Percentiles rank a stretch among this genome's conserved stretches.
These are phyloP conservation scores for Benthosema pterotum DNA, from an alignment of 2,797 vertebrate species.

Conservation along the genomic window DNA sequence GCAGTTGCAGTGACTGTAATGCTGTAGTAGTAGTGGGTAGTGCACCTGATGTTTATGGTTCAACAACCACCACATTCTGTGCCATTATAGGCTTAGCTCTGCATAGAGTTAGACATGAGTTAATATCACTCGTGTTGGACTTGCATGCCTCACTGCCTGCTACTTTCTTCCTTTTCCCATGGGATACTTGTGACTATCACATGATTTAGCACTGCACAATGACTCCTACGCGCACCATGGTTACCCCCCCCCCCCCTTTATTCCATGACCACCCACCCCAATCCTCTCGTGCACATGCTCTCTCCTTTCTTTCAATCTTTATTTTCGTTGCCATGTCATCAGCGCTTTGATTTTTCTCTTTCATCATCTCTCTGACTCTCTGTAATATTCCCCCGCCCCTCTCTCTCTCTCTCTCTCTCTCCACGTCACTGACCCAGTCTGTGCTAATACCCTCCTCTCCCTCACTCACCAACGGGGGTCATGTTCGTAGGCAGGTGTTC, in stretches of 20 bases:
- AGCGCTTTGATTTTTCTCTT: background rate
- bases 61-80: conserved; percentile 4
- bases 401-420: no score
- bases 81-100: conserved; percentile 9
- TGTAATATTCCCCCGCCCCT: background rate
- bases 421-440: background rate
- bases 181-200: conserved; percentile 70
- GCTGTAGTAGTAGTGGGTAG: background rate
- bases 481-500: background rate
- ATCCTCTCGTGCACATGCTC: no score
- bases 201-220: conserved; percentile 60
- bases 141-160: conserved; percentile 26
- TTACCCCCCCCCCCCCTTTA: conserved; percentile 8
- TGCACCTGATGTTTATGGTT: background rate
- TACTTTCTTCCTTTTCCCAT: conserved; percentile 42
- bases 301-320: background rate
- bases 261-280: background rate
- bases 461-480: background rate
- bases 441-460: background rate
- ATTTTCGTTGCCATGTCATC: conserved; percentile 7
- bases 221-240: conserved; percentile 31
- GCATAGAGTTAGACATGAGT: conserved; percentile 4
- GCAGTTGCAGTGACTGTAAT: background rate
- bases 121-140: conserved; percentile 7
- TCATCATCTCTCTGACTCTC: no score